phyloP scores from a whole-genome alignment of 2,888 invertebrate species.

The Stramonita haemastoma region DNA sequence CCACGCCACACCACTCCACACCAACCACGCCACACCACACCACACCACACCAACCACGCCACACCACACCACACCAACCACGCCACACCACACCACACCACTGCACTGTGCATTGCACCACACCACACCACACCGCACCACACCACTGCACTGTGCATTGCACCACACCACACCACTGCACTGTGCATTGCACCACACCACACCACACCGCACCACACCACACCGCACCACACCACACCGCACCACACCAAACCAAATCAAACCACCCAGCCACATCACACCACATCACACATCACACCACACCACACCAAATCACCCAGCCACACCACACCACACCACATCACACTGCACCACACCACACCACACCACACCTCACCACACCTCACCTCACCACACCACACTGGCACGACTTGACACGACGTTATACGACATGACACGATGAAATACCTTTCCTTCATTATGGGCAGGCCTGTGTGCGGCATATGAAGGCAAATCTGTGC shows the following conservation, averaged over 20 bases:
- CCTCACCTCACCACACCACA: not conserved
- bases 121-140: not conserved
- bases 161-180: conserved; percentile 21
- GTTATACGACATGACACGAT: too few relatives aligned
- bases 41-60: not conserved
- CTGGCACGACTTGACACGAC: not conserved
- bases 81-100: not conserved
- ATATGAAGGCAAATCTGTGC: too few relatives aligned
- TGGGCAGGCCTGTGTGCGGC: too few relatives aligned
- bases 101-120: not conserved
- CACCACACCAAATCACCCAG: conserved; percentile 7
- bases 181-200: conserved; percentile 14
- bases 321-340: not conserved
- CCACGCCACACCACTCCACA: not conserved
- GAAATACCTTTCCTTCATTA: too few relatives aligned
- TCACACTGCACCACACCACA: not conserved
- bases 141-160: not conserved
- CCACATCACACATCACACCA: conserved; percentile 2
- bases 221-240: conserved; percentile 27
- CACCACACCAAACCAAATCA: conserved; percentile 16
- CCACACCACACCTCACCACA: not conserved
- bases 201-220: conserved; percentile 27
- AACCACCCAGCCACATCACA: not conserved
- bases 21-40: too few relatives aligned
- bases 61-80: not conserved